Evolutionary conservation across 2,113 vertebrate species (phyloP), one percentile per base, ranked within the genome.

Genomic region (Athene cunicularia): DNA sequence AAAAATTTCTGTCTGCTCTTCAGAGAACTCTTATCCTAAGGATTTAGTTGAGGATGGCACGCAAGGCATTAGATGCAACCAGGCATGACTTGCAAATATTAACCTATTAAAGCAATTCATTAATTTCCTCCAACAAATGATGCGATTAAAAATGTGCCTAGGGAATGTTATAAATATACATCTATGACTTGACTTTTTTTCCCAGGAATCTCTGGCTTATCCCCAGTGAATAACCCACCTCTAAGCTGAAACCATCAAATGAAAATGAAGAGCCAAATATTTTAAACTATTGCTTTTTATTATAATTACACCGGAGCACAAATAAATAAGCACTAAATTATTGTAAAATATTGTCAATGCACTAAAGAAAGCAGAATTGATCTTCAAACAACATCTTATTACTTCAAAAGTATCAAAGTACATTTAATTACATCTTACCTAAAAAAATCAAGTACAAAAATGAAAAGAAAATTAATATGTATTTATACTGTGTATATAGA

Each of bases 251-350:
- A 86, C 52, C 39, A 68, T 43, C 56, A 73, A 92, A 94, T 21
- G 41, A 95, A 94, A 94, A 92, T 59, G 52, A 97, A 77, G 76
- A 91, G 58, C n/a, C 67, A 82, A 77, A 30, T 98, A 98, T 97
- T 98, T 98, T 98, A 98, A 98, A 98, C 98, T 98, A 98, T 98
- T 98, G 98, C 98, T 98, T 98, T 97, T 98, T 98, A 98, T 98
- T 98, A 95, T 98, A 98, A 98, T 98, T 98, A 98, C 98, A 98
- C 98, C 0, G 98, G 98, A 98, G 98, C 98, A 98, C 98, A 98
- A 98, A 98, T 98, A 98, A 98, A 98, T 98, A 98, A 98, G 97
- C 98, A 98, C 98, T 98, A 98, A 98, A 98, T 97, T 98, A 98
- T 98, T 98, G 96, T 97, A 98, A 98, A 98, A 98, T 98, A 98